These are phyloP conservation scores for Dilophus febrilis DNA, from an alignment of 2,888 invertebrate species.

Conservation along the genomic window DNA sequence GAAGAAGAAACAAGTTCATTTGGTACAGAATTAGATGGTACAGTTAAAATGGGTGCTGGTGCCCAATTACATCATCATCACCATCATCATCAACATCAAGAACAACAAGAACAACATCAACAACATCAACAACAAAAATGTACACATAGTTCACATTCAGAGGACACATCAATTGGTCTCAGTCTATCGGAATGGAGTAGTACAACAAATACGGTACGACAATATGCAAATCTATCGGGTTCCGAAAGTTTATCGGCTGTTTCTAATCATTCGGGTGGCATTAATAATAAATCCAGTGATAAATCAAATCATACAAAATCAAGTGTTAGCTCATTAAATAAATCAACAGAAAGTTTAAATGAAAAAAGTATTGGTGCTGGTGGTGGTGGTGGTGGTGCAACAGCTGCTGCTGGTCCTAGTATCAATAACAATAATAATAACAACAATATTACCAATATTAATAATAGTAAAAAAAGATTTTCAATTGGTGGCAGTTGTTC, in stretches of 20 bases:
- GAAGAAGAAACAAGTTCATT: slow-evolving; percentile 59
- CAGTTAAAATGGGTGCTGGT: slow-evolving; percentile 63
- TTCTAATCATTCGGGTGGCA: slow-evolving; percentile 38
- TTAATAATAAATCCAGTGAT: slow-evolving; percentile 45
- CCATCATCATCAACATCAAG: too few species aligned
- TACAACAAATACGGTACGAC: slow-evolving; percentile 67
- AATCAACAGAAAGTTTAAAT: slow-evolving; percentile 34
- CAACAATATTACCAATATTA: too few species aligned
- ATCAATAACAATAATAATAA: too few species aligned
- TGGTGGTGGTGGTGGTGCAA: too few species aligned
- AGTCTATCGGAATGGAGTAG: slow-evolving; percentile 81
- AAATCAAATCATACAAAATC: slow-evolving; percentile 40
- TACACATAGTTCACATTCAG: slow-evolving; percentile 68
- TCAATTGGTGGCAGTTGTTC: slow-evolving; percentile 24
- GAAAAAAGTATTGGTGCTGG: slow-evolving; percentile 25
- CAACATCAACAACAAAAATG: slow-evolving; percentile 65
- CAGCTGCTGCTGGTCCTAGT: too few species aligned
- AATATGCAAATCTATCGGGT: slow-evolving; percentile 59
- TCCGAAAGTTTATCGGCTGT: slow-evolving; percentile 40
- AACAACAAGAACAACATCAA: too few species aligned
- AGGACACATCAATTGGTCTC: slow-evolving; percentile 71
- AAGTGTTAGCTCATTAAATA: slow-evolving; percentile 39
- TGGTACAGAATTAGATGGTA: slow-evolving; percentile 65
- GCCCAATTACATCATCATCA: too few species aligned
- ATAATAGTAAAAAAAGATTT: slow-evolving; percentile 21